Percentiles rank a stretch among this genome's conserved stretches.
Evolutionary conservation across 2,888 invertebrate species (phyloP).

Genomic region (Dinocampus coccinellae): DNA sequence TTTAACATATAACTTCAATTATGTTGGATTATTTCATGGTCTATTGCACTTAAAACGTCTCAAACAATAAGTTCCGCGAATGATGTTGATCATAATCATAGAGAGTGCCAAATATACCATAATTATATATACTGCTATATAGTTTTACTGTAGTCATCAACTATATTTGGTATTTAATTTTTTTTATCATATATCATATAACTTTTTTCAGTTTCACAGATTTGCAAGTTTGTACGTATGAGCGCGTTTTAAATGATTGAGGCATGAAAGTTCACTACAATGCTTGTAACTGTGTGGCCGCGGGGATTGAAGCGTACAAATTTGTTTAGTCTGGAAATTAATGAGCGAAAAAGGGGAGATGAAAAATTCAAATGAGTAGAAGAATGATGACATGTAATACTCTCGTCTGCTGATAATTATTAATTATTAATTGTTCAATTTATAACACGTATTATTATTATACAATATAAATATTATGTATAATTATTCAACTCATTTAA

Average conservation of each 20-base stretch:
- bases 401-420: not conserved
- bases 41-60: not conserved
- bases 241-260: not conserved
- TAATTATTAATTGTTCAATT: not conserved
- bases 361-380: not conserved
- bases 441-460: not conserved
- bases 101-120: not conserved
- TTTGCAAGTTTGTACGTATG: no score
- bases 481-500: no score
- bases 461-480: not conserved
- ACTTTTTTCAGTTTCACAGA: no score
- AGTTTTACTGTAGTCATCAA: no score
- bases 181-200: no score
- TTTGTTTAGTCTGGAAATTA: slow-evolving; percentile 24
- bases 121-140: no score
- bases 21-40: not conserved
- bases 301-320: slow-evolving; percentile 18
- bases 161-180: no score
- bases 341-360: slow-evolving; percentile 12
- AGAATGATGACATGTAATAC: not conserved
- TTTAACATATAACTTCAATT: not conserved
- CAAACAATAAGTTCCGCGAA: not conserved
- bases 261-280: not conserved
- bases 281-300: not conserved
- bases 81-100: not conserved